phyloP scores from a whole-genome alignment of 2,888 invertebrate genomes.

The Dynastes hyllus region DNA sequence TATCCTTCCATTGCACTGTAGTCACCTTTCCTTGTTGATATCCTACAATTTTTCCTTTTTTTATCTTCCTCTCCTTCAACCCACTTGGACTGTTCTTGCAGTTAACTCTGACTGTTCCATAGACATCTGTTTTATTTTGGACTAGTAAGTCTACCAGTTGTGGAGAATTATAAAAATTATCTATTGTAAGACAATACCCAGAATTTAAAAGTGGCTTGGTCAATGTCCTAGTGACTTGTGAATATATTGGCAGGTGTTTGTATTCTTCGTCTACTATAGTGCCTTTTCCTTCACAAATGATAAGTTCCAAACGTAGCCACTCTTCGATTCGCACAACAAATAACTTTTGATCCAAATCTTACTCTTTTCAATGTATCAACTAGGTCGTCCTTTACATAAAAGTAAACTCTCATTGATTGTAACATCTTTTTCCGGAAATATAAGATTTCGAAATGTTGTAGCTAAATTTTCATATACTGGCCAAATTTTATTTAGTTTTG shows the following conservation, averaged over 20 bases:
- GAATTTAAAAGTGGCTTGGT: neutral
- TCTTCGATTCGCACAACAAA: neutral
- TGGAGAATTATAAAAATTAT: neutral
- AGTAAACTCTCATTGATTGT: neutral
- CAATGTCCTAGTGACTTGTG: neutral
- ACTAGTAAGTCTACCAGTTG: neutral
- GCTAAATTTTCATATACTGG: neutral
- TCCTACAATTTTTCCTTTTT: neutral
- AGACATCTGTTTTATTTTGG: neutral
- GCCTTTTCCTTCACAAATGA: neutral
- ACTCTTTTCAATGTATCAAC: neutral
- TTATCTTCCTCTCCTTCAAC: neutral
- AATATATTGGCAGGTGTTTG: neutral
- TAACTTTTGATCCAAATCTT: neutral
- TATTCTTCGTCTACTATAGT: neutral
- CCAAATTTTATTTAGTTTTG: conserved; percentile 5
- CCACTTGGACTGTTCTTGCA: neutral
- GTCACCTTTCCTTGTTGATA: neutral
- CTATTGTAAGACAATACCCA: neutral
- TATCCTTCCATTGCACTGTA: neutral
- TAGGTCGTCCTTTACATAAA: neutral
- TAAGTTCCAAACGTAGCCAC: neutral
- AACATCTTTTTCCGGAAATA: neutral
- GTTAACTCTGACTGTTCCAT: neutral
- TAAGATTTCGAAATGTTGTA: neutral